Evolutionary conservation across 1,140 invertebrate species (phyloP), one percentile per base, ranked within the genome.

Genomic region (Limonius californicus): DNA sequence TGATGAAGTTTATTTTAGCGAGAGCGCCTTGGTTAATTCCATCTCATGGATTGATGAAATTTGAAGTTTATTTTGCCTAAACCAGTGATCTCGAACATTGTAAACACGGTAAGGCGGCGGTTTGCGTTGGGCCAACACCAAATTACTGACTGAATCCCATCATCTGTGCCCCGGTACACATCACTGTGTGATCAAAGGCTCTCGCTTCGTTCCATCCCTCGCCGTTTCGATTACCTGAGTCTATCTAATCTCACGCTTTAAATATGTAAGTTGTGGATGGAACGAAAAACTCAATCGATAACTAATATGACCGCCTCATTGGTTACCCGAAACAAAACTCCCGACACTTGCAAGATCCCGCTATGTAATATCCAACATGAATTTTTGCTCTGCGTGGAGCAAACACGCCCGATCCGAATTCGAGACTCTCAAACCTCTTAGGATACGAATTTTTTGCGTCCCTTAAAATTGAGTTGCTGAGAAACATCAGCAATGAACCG

Each of bases 81-180:
- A 68, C 65, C 72, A 72, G 47, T 72, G 70, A 74, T 74, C 70
- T 68, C 68, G 68, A 74, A 71, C 66, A 70, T 70, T 69, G 70
- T 70, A 74, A 74, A 74, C 72, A 72, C 43, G 65, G 60, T 42
- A 62, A 69, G 61, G 67, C 61, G 61, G 65, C 62, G 70, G 67
- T 70, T 66, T 68, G 54, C 57, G 69, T 70, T 65, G 63, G 69
- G 32, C 68, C 68, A 67, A 68, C 71, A 63, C 67, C 66, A 66
- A 72, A 73, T 73, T 73, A 73, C 68, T 62, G 68, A 70, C 65
- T 56, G 65, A 70, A 71, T 71, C 65, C 68, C 70, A 73, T 73
- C 71, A 68, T 68, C 69, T 21, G 7, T 71, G 66, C 66, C 64
- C 57, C 54, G 54, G 62, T 69, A 67, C 66, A 70, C 68, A 66